Evolutionary conservation across 2,113 vertebrate genomes (phyloP).

Genomic region (Henicopernis longicauda): DNA sequence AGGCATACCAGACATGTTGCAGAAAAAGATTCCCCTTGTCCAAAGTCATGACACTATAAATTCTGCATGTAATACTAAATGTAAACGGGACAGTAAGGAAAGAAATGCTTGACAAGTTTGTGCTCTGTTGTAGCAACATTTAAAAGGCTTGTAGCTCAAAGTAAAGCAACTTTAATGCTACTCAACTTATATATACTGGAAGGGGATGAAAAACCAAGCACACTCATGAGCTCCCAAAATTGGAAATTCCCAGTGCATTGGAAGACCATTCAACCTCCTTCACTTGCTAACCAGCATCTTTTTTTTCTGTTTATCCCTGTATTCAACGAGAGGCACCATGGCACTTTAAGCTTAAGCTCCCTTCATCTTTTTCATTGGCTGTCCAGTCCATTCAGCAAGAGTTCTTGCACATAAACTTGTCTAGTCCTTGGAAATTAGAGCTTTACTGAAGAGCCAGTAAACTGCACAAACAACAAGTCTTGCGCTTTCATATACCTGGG

Average conservation of each 20-base stretch:
- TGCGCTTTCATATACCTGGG: constrained; percentile 73
- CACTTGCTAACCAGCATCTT: not conserved
- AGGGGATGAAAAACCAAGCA: not conserved
- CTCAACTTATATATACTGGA: not conserved
- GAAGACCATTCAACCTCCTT: not conserved
- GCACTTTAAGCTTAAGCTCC: not conserved
- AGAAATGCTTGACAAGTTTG: not conserved
- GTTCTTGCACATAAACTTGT: not conserved
- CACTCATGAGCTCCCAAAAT: not conserved
- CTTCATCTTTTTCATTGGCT: not conserved
- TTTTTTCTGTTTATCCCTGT: not conserved
- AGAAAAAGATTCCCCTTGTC: not conserved
- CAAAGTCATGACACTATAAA: not conserved
- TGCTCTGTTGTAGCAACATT: not conserved
- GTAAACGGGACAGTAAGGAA: not conserved
- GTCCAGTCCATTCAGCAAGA: not conserved
- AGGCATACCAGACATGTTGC: not conserved
- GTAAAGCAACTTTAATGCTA: not conserved
- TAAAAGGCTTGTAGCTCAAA: not conserved
- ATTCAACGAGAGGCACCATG: not conserved
- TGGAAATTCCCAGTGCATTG: not conserved
- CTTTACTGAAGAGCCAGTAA: not conserved
- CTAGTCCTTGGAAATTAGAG: not conserved
- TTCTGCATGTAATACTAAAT: not conserved
- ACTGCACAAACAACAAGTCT: not conserved